Conservation (phyloP, 2,888 invertebrate genomes). For the Clepsis dumicolana region DNA sequence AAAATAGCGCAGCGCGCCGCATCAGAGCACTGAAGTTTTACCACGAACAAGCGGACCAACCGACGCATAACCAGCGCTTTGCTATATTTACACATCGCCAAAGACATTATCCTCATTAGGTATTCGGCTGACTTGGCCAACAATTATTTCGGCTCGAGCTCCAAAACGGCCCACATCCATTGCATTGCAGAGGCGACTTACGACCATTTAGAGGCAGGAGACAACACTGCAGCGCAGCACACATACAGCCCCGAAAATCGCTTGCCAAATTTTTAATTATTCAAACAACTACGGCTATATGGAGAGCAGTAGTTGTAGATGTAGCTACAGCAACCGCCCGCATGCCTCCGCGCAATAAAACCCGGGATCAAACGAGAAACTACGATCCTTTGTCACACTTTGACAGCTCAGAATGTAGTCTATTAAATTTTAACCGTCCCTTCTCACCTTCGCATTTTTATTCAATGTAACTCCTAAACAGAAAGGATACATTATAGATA, state of each 20-base stretch:
- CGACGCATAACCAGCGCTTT: constrained; percentile 14
- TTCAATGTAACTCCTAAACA: constrained; percentile 81
- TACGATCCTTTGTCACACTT: constrained; percentile 60
- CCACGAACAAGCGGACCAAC: constrained; percentile 25
- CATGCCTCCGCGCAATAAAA: constrained; percentile 50
- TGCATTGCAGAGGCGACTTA: background rate
- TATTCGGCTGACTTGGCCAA: constrained; percentile 40
- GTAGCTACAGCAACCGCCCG: constrained; percentile 47
- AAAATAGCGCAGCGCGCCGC: constrained; percentile 3
- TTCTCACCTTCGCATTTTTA: constrained; percentile 75
- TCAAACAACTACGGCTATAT: too few relatives aligned
- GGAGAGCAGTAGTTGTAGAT: too few relatives aligned
- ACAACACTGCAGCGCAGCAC: constrained; percentile 24
- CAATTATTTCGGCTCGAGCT: constrained; percentile 28
- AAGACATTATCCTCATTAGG: constrained; percentile 43
- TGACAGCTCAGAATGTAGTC: constrained; percentile 71
- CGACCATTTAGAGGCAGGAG: background rate
- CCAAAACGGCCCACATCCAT: constrained; percentile 12
- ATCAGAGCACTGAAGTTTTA: constrained; percentile 20
- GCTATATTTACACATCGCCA: constrained; percentile 40
- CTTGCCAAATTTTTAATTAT: constrained; percentile 60
- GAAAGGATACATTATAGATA: constrained; percentile 83
- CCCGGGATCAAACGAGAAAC: constrained; percentile 48
- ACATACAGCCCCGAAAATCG: constrained; percentile 25
- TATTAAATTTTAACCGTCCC: constrained; percentile 77